These are phyloP conservation scores for Pseudonaja textilis DNA, from an alignment of 2,113 vertebrate species.

Conservation along the genomic window DNA sequence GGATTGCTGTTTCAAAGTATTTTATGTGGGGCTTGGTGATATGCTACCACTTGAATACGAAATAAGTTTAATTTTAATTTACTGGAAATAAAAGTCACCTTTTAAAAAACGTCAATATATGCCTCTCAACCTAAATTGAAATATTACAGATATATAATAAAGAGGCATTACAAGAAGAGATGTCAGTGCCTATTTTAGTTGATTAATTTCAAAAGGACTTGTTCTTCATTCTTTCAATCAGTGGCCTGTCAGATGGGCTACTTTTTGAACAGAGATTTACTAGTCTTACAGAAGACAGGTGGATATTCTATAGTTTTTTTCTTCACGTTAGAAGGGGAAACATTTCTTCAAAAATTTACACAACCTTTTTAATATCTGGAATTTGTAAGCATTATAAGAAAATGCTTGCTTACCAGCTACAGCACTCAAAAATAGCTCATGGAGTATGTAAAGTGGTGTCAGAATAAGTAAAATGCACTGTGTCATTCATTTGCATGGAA, in stretches of 20 bases:
- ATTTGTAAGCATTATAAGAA: neutral
- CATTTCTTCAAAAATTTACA: neutral
- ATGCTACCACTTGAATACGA: neutral
- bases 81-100: neutral
- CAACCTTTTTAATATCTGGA: neutral
- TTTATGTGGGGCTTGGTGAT: neutral
- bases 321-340: neutral
- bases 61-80: neutral
- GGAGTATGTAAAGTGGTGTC: neutral
- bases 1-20: neutral
- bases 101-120: neutral
- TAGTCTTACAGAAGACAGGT: neutral
- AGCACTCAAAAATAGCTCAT: neutral
- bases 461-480: neutral
- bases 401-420: neutral
- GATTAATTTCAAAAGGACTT: neutral
- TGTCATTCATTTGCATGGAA: neutral
- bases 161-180: neutral
- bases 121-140: neutral
- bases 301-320: neutral
- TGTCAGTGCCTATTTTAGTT: neutral
- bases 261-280: neutral
- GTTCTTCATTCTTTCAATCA: neutral
- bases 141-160: neutral
- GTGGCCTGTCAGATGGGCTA: neutral